Evolutionary conservation across 2,797 vertebrate species (phyloP).

Genomic region (Nyctalus aviator): DNA sequence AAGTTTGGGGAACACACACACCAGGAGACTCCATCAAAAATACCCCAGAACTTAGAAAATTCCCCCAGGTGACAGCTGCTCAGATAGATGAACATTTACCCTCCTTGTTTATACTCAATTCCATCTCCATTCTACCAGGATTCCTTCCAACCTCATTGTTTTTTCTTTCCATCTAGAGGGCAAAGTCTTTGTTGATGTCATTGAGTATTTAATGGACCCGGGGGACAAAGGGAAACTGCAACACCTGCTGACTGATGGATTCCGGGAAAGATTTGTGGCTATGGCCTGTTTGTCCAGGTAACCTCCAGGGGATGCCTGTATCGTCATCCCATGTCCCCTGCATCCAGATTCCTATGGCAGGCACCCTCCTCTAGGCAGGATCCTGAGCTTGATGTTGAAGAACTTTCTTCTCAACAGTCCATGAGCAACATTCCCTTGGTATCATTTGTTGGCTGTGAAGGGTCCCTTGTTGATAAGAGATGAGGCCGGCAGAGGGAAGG

Average conservation of each 20-base stretch:
- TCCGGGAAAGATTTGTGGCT: not conserved
- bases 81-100: not conserved
- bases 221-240: not conserved
- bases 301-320: accelerated
- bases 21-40: not conserved
- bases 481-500: too few species aligned
- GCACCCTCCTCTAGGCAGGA: not conserved
- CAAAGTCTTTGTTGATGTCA: accelerated
- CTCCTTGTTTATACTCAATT: accelerated
- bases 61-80: not conserved
- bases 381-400: not conserved
- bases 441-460: accelerated
- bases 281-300: not conserved
- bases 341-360: not conserved
- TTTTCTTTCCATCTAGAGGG: not conserved
- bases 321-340: accelerated
- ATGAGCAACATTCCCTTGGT: not conserved
- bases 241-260: not conserved
- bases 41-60: too few species aligned
- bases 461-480: not conserved
- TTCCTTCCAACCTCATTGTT: not conserved
- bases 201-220: accelerated
- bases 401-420: not conserved
- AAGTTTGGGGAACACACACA: too few species aligned
- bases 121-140: accelerated